Evolutionary conservation across 2,113 vertebrate genomes (phyloP).

Genomic region (Leptobrachium ailaonicum): DNA sequence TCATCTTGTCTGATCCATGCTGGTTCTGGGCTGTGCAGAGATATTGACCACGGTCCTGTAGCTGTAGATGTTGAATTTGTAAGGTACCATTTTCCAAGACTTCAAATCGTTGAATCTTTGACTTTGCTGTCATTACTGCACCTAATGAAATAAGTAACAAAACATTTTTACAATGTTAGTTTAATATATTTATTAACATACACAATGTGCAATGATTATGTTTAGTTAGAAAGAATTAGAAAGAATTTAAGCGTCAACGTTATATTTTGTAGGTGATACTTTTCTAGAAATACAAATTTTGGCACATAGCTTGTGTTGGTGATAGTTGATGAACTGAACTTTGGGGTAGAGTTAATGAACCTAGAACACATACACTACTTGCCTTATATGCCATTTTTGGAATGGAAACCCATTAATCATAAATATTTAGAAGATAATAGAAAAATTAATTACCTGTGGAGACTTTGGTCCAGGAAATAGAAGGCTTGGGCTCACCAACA

Average conservation of each 20-base stretch:
- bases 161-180: neutral
- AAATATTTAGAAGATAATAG: no score
- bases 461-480: constrained; percentile 85
- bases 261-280: no score
- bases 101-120: constrained; percentile 74
- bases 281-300: no score
- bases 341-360: no score
- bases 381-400: no score
- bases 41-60: constrained; percentile 81
- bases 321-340: no score
- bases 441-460: constrained; percentile 75
- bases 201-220: no score
- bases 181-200: neutral
- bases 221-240: no score
- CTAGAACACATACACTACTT: no score
- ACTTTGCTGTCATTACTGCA: constrained; percentile 72
- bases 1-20: constrained; percentile 72
- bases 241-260: no score
- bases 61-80: constrained; percentile 72
- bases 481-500: constrained; percentile 75
- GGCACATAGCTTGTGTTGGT: no score
- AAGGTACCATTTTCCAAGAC: constrained; percentile 83
- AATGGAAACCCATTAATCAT: no score
- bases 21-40: constrained; percentile 79
- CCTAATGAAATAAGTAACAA: constrained; percentile 61